Conservation (phyloP, 2,888 invertebrate species). For the Philhelius pedissequus region DNA sequence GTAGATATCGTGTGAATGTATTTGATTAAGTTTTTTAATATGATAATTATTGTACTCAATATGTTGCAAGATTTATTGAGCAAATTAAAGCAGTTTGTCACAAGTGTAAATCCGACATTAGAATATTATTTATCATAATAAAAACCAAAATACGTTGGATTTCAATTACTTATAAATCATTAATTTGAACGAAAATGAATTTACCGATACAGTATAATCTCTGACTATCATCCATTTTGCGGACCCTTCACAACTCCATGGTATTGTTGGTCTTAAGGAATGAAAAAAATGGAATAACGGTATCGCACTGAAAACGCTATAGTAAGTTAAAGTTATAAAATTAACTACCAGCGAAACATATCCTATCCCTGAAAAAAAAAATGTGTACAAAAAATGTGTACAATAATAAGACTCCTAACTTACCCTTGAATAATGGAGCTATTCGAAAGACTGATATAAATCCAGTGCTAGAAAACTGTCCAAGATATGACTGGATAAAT, state of each 20-base stretch:
- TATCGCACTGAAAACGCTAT: constrained; percentile 76
- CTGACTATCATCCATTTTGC: constrained; percentile 51
- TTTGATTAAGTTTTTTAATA: no score
- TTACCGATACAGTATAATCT: not conserved
- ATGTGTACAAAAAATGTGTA: not conserved
- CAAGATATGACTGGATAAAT: constrained; percentile 92
- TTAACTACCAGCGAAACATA: constrained; percentile 89
- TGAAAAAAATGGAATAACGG: constrained; percentile 87
- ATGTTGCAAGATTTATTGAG: no score
- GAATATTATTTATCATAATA: no score
- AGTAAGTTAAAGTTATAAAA: constrained; percentile 88
- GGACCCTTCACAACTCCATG: constrained; percentile 88
- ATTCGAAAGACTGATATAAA: constrained; percentile 90
- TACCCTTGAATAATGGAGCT: constrained; percentile 39
- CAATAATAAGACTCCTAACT: not conserved
- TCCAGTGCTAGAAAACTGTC: constrained; percentile 91
- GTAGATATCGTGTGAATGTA: no score
- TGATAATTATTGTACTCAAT: no score
- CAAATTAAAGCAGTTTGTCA: no score
- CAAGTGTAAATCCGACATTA: no score
- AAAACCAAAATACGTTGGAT: no score
- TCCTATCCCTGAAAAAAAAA: constrained; percentile 85
- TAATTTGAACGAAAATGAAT: not conserved
- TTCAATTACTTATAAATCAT: no score
- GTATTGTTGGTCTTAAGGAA: constrained; percentile 83